Base-by-base conservation (phyloP, 2,797 vertebrate species). In the Poecilia picta region DNA sequence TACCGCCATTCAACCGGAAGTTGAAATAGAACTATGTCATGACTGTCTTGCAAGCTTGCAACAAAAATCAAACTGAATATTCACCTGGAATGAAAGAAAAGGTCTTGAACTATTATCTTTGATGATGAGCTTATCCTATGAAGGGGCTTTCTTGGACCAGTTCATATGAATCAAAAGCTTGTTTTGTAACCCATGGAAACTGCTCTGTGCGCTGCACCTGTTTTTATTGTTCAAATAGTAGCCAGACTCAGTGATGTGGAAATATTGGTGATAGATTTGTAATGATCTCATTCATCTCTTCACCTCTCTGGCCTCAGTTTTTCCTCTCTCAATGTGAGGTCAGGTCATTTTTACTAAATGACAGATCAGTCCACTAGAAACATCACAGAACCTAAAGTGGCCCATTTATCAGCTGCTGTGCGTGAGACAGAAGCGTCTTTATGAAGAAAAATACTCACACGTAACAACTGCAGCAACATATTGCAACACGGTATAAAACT, bases 311-410 rank as follows among this genome's bases (percentile, higher is more conserved):
- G 73, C 59, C 53, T 79, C 64, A 74, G 28, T 77, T 81, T 81
- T 81, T 73, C 57, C 66, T 43, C 70, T 62, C 51, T 87, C 76
- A 83, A 64, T 89, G 78, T 85, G 84, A 85, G 41, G 80, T 79
- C 84, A 57, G 74, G 80, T 88, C 83, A 78, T 83, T 81, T 87
- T 78, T n/a, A 18, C 87, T 92, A 92, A 93, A 92, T 93, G 92
- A 94, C 92, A 83, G 91, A 92, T 94, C 85, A 88, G 91, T 92
- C 87, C 82, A 85, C 82, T 70, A 33, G 77, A 85, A 91, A 89
- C 84, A 79, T 74, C 74, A 72, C 25, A 25, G 36, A 53, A 59
- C 80, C 74, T 16, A 90, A 84, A 94, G 80, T 87, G 84, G 74
- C 81, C 75, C 89, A 92, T 94, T 91, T 85, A 93, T 94, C 93